Base-by-base conservation (phyloP, 2,113 vertebrate species). In the Delphinus delphis region DNA sequence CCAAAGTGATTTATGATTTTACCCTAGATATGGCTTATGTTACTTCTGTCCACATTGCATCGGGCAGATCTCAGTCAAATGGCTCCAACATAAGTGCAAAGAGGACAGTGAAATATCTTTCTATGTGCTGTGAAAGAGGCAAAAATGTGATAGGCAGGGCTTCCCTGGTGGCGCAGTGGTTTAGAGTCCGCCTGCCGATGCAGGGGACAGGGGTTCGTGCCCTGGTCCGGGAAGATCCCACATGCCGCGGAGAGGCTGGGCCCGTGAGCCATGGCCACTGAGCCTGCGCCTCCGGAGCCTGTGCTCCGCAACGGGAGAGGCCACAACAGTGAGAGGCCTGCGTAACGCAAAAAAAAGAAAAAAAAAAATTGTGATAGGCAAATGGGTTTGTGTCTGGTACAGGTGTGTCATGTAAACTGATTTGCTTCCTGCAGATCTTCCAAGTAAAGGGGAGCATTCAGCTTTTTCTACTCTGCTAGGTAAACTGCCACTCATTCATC, bases 41-140 rank as follows among this genome's bases (percentile, higher is more conserved):
- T 92, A 68, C 23, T 63, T 60, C 2, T n/a, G 26, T 31, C 60
- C 33, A 41, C 18, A 67, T 26, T 80, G 50, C 55, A 89, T 5
- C 62, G 38, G 38, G 26, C 47, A 92, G 50, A 80, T 50, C 38
- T 85, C 79, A 53, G 36, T 44, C 38, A 88, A 93, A 83, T 9
- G 31, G 7, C 8, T 55, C 79, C 14, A 50, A 21, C 4, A 6
- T 15, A 79, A 88, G n/a, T 60, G 23, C 14, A n/a, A 67, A 92
- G 9, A 71, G 36, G 76, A 95, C 1, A n/a, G 55, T 68, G 7
- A 95, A 68, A 83, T 50, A 86, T 8, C 8, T 81, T 68, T 33
- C 6, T 11, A 0, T n/a, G 28, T 67, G 47, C 5, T 3, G 2
- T 0, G 14, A 9, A n/a, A 92, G 87, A 68, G 8, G 4, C 14